Evolutionary conservation across 92 coral and sea anemone species (phyloP).

Genomic region (Parazoanthus atlanticus): DNA sequence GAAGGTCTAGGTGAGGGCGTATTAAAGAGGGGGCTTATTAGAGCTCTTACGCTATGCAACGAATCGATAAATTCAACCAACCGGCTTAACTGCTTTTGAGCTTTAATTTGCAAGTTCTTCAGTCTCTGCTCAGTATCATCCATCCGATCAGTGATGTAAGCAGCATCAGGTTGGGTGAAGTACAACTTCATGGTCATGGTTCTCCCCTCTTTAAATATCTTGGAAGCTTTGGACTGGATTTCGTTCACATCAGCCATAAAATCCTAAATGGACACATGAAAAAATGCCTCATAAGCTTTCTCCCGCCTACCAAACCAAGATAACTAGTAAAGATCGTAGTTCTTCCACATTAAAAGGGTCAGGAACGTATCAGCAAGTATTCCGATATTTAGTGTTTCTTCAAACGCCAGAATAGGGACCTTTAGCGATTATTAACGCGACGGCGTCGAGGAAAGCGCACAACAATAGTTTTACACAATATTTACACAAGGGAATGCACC

Average conservation of each 20-base stretch:
- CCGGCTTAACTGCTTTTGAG: constrained; percentile 29
- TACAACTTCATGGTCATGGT: constrained; percentile 12
- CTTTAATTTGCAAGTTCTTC: neutral
- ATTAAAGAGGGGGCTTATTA: too few relatives aligned
- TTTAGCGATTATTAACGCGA: too few relatives aligned
- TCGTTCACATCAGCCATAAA: constrained; percentile 35
- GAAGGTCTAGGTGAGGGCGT: too few relatives aligned
- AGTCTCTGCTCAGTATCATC: constrained; percentile 28
- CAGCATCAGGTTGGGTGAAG: constrained; percentile 23
- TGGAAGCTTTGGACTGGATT: constrained; percentile 30
- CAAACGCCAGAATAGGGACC: too few relatives aligned
- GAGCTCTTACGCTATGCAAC: neutral
- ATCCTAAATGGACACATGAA: constrained; percentile 1
- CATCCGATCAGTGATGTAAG: constrained; percentile 26
- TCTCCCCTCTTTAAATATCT: constrained; percentile 17
- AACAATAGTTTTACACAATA: too few relatives aligned
- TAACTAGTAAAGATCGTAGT: neutral
- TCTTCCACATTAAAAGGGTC: too few relatives aligned
- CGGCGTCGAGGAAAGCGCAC: too few relatives aligned
- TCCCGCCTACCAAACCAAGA: neutral
- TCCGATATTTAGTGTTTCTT: too few relatives aligned
- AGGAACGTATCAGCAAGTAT: too few relatives aligned
- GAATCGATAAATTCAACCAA: neutral
- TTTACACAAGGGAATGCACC: too few relatives aligned
- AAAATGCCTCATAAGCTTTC: neutral